Conservation (phyloP, 2,113 vertebrate species). For the Myotis davidii region DNA sequence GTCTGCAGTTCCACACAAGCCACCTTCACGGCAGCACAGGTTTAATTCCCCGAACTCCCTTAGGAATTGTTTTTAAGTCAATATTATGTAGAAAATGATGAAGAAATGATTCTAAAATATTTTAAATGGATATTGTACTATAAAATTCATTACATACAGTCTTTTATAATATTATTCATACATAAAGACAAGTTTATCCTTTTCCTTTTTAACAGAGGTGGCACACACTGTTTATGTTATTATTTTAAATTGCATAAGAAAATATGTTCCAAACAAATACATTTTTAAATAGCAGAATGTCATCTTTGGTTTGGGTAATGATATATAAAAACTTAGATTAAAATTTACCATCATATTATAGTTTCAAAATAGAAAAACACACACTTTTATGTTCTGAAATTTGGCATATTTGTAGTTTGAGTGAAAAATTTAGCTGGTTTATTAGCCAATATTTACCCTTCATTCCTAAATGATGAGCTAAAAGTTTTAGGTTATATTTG, state of each 20-base stretch:
- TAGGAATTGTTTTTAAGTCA: neutral
- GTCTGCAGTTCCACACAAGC: neutral
- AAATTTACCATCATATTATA: slow-evolving; percentile 22
- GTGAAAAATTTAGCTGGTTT: neutral
- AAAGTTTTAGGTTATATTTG: neutral
- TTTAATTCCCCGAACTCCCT: too few species aligned
- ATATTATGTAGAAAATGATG: neutral
- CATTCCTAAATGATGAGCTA: neutral
- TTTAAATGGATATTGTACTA: neutral
- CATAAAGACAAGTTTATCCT: neutral
- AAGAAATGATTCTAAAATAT: neutral
- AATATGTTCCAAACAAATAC: slow-evolving; percentile 50
- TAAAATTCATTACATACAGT: neutral
- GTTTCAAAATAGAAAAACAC: neutral
- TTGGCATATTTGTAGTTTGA: neutral
- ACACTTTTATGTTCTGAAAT: neutral
- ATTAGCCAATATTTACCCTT: slow-evolving; percentile 28
- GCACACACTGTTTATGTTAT: slow-evolving; percentile 35
- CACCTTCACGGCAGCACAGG: neutral
- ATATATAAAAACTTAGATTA: slow-evolving; percentile 21
- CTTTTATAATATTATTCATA: slow-evolving; percentile 12
- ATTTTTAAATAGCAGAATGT: slow-evolving; percentile 41
- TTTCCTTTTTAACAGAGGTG: neutral
- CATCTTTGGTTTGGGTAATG: slow-evolving; percentile 44
- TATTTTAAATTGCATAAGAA: slow-evolving; percentile 55